These are phyloP conservation scores for Dendrocincla fuliginosa DNA, from an alignment of 2,797 vertebrate species.

Conservation along the genomic window DNA sequence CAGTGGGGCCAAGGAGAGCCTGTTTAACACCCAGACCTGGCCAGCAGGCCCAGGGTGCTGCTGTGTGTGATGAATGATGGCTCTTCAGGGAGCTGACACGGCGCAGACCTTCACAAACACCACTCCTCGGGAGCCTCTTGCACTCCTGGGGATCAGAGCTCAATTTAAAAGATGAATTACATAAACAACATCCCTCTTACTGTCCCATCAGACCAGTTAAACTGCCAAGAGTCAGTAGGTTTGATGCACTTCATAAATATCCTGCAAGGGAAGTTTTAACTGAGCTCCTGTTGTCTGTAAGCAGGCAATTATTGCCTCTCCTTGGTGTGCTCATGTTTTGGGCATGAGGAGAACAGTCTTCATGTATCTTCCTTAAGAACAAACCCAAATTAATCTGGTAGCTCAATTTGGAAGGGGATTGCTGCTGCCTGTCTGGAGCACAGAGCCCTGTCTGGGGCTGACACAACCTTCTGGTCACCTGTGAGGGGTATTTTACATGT, in stretches of 20 bases:
- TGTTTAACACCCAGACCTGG: not conserved
- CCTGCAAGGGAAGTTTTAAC: not conserved
- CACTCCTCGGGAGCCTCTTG: fast-evolving
- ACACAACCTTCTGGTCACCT: not conserved
- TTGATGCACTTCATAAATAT: not conserved
- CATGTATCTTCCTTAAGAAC: not conserved
- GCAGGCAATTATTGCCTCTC: not conserved
- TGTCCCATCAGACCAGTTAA: not conserved
- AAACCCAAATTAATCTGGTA: not conserved
- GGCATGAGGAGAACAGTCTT: not conserved
- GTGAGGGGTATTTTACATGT: not conserved
- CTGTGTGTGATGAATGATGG: not conserved
- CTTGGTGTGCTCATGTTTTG: not conserved
- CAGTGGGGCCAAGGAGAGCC: not conserved
- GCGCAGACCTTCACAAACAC: not conserved
- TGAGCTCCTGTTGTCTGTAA: not conserved
- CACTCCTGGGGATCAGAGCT: not conserved
- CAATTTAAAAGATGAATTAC: not conserved
- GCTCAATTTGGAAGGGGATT: not conserved
- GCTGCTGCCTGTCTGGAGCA: not conserved
- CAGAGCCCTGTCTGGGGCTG: not conserved
- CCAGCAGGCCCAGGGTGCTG: not conserved
- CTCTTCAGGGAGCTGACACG: not conserved
- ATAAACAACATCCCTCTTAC: not conserved
- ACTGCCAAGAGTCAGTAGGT: not conserved